Evolutionary conservation across 2,888 invertebrate genomes (phyloP), one percentile per base, ranked within the genome.

Genomic region (Nemurella pictetii): DNA sequence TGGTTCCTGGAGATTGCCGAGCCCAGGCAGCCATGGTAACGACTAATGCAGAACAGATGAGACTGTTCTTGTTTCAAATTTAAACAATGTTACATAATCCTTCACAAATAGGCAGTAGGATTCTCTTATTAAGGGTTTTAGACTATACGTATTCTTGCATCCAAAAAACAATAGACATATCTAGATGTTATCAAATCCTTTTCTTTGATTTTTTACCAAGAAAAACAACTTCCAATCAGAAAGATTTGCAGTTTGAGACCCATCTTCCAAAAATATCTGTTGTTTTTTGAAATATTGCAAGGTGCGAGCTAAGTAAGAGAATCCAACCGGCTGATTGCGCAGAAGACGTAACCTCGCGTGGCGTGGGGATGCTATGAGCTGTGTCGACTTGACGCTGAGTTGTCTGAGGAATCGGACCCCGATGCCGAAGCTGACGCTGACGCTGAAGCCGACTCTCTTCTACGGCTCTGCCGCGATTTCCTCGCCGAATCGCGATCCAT

Each of bases 381-480:
- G 72, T 82, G 55, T 55, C 82, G 55, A 5, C 78, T 29, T 9
- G 78, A 78, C 15, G 72, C 82, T 0, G 82, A 82, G 29, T 82
- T 82, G 72, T 82, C 82, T 15, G 82, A 82, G 0, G 82, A 72
- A 72, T 82, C 82, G 9, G 82, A 82, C 4, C 82, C 55, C n/a
- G 78, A 78, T n/a, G 78, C 28, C 2, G 78, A 75, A 3, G 55
- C 55, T 12, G 32, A 32, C 9, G 32, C 32, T 9, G 55, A 55
- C 15, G 55, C 55, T 55, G 55, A 55, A 2, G 55, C 20, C 9
- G 87, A 87, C 82, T 87, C 87, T 85, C 87, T 86, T 36, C 86
- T 85, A n/a, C 86, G 87, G 83, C 86, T 86, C 35, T 85, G 85
- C 73, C 87, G 85, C 83, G 86, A 87, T 84, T 86, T 86, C 82